phyloP scores from a whole-genome alignment of 92 coral and sea anemone species.

The Pocillopora grandis region DNA sequence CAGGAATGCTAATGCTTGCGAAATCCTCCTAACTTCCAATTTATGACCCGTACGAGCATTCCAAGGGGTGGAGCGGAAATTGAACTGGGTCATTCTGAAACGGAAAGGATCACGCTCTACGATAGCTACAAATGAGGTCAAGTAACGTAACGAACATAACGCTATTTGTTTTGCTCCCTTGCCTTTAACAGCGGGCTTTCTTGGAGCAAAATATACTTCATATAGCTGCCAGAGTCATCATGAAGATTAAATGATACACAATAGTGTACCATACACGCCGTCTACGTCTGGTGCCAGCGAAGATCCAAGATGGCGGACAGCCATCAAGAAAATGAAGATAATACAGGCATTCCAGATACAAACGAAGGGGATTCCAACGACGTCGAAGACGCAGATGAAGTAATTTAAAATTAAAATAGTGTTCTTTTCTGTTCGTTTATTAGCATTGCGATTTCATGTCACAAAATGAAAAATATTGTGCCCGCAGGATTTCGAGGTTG shows the following conservation, averaged over 20 bases:
- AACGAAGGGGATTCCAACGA: conserved; percentile 46
- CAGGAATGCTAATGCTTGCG: conserved; percentile 7
- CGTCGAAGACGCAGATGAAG: conserved; percentile 69
- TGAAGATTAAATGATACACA: too few relatives aligned
- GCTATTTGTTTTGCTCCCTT: background rate
- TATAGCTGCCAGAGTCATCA: too few relatives aligned
- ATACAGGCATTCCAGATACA: conserved; percentile 4
- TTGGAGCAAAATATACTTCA: too few relatives aligned
- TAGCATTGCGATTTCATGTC: too few relatives aligned
- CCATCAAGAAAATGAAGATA: conserved; percentile 17
- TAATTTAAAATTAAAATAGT: background rate
- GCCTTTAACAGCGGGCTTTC: too few relatives aligned
- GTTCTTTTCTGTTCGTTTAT: too few relatives aligned
- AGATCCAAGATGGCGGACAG: conserved; percentile 65
- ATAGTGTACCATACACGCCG: too few relatives aligned
- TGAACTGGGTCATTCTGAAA: conserved; percentile 39
- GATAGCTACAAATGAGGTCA: background rate
- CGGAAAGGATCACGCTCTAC: conserved; percentile 27
- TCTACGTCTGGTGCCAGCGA: too few relatives aligned
- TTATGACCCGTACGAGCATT: conserved; percentile 22
- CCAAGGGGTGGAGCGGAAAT: conserved; percentile 62
- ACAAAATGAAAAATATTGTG: too few relatives aligned
- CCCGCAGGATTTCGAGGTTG: too few relatives aligned
- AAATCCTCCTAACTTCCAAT: conserved; percentile 3
- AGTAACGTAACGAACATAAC: background rate